These are phyloP conservation scores for Decapterus maruadsi DNA, from an alignment of 2,797 vertebrate genomes.

Conservation along the genomic window DNA sequence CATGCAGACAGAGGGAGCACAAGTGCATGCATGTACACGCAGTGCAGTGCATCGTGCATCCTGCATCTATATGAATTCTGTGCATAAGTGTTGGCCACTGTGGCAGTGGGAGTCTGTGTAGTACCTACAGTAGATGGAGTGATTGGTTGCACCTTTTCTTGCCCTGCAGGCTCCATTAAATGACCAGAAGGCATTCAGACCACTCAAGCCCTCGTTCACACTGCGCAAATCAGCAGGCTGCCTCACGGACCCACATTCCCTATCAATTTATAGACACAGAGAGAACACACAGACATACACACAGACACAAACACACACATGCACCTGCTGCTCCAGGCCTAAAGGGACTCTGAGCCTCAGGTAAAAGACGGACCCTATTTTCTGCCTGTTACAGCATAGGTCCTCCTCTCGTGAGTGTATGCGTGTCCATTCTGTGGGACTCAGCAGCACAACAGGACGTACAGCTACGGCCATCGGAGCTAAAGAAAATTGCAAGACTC, in stretches of 20 bases:
- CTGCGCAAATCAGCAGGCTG: slow-evolving; percentile 64
- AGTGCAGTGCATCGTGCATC: not conserved
- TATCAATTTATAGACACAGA: slow-evolving; percentile 55
- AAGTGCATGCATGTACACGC: not conserved
- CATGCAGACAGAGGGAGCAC: not conserved
- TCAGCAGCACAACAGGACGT: slow-evolving; percentile 74
- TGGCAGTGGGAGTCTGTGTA: slow-evolving; percentile 11
- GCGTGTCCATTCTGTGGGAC: slow-evolving; percentile 58
- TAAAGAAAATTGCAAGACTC: slow-evolving; percentile 66
- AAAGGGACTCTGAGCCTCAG: slow-evolving; percentile 42
- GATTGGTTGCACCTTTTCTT: slow-evolving; percentile 70
- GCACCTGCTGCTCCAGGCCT: slow-evolving; percentile 54
- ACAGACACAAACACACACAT: slow-evolving; percentile 14
- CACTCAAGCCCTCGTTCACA: slow-evolving; percentile 49
- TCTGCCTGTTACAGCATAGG: slow-evolving; percentile 82
- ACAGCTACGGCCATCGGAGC: slow-evolving; percentile 49
- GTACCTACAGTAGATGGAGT: slow-evolving; percentile 39
- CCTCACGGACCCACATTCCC: slow-evolving; percentile 20
- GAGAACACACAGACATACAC: slow-evolving; percentile 44
- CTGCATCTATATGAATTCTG: slow-evolving; percentile 19
- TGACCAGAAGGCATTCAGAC: slow-evolving; percentile 58
- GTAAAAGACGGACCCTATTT: slow-evolving; percentile 82
- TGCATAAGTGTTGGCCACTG: slow-evolving; percentile 3
- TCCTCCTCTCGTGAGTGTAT: slow-evolving; percentile 53
- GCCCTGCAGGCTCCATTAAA: slow-evolving; percentile 64